These are phyloP conservation scores for Dinothrombium tinctorium DNA, from an alignment of 1,140 invertebrate genomes.

Conservation along the genomic window DNA sequence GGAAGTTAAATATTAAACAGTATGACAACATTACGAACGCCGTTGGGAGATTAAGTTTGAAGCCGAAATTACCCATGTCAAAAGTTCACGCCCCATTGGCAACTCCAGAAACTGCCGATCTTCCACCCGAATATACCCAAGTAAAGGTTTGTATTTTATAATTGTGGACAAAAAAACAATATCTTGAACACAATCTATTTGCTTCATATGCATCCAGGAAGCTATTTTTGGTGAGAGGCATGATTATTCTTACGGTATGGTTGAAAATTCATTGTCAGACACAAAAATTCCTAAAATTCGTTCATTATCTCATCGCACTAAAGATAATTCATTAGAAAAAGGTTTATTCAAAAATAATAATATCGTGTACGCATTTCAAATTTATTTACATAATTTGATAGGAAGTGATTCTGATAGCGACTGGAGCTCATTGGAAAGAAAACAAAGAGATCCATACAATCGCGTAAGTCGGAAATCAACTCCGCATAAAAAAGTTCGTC, in stretches of 20 bases:
- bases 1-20: conserved; percentile 68
- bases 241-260: neutral
- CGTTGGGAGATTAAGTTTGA: conserved; percentile 45
- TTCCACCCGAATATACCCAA: conserved; percentile 36
- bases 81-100: conserved; percentile 21
- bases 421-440: conserved; percentile 47
- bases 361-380: neutral
- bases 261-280: neutral
- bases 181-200: no score
- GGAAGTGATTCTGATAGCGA: conserved; percentile 53
- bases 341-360: neutral
- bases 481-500: conserved; percentile 32
- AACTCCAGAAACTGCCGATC: conserved; percentile 32
- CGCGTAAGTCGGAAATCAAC: conserved; percentile 39
- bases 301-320: neutral
- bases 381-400: conserved; percentile 1
- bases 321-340: conserved; percentile 6
- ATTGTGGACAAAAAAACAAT: no score
- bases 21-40: conserved; percentile 65
- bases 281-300: conserved; percentile 1
- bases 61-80: neutral
- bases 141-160: conserved; percentile 21
- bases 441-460: conserved; percentile 23
- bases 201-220: neutral
- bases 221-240: neutral